A percentile compares a stretch with the other conserved stretches of the same genome.
Conservation (phyloP, 2,797 vertebrate genomes). For the Myotis planiceps region DNA sequence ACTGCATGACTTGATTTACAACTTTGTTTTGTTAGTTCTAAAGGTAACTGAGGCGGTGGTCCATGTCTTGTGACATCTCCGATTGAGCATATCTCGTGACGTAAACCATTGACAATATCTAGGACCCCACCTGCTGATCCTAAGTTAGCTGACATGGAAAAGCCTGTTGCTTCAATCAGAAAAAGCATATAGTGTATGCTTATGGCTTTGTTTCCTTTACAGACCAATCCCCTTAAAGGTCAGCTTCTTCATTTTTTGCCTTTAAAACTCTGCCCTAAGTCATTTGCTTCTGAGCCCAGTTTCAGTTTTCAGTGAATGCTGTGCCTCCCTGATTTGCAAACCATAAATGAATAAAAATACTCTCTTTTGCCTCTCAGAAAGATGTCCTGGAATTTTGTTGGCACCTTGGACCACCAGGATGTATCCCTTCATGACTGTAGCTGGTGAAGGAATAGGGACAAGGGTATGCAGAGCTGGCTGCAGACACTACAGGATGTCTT, state of each 20-base stretch:
- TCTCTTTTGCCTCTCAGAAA: not conserved
- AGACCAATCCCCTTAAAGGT: not conserved
- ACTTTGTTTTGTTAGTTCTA: not conserved
- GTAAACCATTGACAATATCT: not conserved
- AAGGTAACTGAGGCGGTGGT: not conserved
- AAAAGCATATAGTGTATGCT: not conserved
- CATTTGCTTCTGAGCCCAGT: not conserved
- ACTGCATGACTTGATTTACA: not conserved
- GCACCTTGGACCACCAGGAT: not conserved
- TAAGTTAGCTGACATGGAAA: not conserved
- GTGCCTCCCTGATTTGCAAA: not conserved
- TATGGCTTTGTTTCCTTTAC: not conserved
- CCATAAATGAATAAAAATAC: not conserved
- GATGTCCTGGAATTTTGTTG: not conserved
- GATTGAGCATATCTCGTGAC: not conserved
- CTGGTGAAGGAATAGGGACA: not conserved
- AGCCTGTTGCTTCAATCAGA: not conserved
- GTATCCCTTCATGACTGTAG: not conserved
- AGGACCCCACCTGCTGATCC: not conserved
- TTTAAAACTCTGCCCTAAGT: not conserved
- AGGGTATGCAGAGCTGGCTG: not conserved
- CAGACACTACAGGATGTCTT: not conserved
- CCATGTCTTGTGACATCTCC: not conserved
- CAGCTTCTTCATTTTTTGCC: not conserved
- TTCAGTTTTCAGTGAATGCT: not conserved